These are phyloP conservation scores for Blera fallax DNA, from an alignment of 2,888 invertebrate genomes.

Conservation along the genomic window DNA sequence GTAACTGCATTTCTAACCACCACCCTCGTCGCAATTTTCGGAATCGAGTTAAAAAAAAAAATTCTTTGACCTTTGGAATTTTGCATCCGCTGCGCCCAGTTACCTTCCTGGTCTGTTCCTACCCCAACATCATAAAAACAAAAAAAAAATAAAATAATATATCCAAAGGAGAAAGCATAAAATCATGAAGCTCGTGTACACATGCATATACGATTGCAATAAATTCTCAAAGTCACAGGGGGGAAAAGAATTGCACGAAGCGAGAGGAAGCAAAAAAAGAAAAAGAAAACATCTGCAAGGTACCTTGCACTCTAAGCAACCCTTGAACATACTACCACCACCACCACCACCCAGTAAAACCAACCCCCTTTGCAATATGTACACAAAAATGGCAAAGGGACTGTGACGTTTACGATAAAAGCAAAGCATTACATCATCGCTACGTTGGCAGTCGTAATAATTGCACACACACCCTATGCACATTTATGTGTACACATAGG, in stretches of 20 bases:
- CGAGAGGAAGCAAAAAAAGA: conserved; percentile 7
- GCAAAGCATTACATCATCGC: conserved; percentile 65
- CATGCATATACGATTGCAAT: conserved; percentile 54
- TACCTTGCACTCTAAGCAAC: conserved; percentile 41
- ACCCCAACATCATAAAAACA: not conserved
- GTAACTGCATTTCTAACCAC: conserved; percentile 10
- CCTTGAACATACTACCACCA: conserved; percentile 2
- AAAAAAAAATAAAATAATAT: not conserved
- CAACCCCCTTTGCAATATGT: conserved; percentile 9
- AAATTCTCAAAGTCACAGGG: conserved; percentile 58
- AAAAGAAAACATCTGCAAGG: conserved; percentile 25
- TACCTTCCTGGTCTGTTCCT: not conserved
- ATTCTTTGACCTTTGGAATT: conserved; percentile 50
- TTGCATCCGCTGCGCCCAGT: not conserved
- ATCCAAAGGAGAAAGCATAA: conserved; percentile 34
- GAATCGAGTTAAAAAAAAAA: conserved; percentile 58
- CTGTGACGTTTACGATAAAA: conserved; percentile 57
- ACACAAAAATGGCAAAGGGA: conserved; percentile 23
- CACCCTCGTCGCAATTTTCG: conserved; percentile 11
- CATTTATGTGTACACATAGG: not conserved
- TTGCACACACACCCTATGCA: conserved; percentile 29
- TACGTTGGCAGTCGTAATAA: conserved; percentile 46
- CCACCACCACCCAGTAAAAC: not conserved
- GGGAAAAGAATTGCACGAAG: conserved; percentile 1
- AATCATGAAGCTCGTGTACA: conserved; percentile 68